Evolutionary conservation across 2,888 invertebrate genomes (phyloP), one percentile per base, ranked within the genome.

Genomic region (Torymus tubicola): DNA sequence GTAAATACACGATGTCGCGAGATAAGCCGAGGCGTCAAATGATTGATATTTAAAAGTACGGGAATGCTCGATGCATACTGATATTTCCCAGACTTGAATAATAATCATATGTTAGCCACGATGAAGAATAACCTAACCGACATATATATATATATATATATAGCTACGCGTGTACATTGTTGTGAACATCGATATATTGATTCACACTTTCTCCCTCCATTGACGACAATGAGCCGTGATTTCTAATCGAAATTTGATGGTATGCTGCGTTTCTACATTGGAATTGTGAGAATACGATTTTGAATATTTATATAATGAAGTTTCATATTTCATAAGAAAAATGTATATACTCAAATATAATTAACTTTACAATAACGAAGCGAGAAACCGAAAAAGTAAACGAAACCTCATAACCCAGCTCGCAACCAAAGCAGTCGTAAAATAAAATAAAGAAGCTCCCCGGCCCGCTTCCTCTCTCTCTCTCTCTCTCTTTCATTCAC

Each of bases 51-150:
- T 73, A 69, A 73, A 79, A 65, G 65, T 71, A 21, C 21, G 74
- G 74, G 74, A 73, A 82, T 80, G 31, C 67, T 74, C 80, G 42
- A 80, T 82, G 70, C 79, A 77, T 76, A 58, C 70, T 78, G 60
- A 78, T 63, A 53, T 12, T 58, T 70, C 16, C 52, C 31, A 65
- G 50, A 42, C 73, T 73, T 65, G 77, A 81, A 81, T 77, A 81
- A 77, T 69, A 81, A 77, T n/a, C n/a, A n/a, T 63, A 63, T 12
- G 11, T 18, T 58, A 16, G 21, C 21, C 11, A 11, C 67, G 60
- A 50, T 81, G 78, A 77, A 76, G 70, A 81, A 74, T 77, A n/a
- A 12, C 65, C 53, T 21, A 63, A 21, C 64, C 64, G 52, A 57
- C 76, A 52, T 21, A n/a, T n/a, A n/a, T n/a, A n/a, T n/a, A n/a